Base-by-base conservation (phyloP, 2,888 invertebrate species). In the Ochlodes sylvanus region DNA sequence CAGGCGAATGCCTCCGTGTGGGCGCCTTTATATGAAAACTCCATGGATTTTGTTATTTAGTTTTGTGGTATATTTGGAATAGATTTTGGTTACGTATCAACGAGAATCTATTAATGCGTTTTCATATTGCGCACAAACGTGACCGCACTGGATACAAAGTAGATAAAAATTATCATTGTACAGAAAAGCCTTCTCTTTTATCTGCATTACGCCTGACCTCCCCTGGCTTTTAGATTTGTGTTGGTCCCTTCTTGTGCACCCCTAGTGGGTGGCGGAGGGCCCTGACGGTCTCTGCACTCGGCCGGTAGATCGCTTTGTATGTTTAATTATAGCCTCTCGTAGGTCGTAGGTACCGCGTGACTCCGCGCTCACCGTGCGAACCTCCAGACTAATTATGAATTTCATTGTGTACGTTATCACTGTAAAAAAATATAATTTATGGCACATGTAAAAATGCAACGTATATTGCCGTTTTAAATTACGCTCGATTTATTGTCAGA, bases 221-320 rank as follows among this genome's bases (percentile, higher is more conserved):
- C 52, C 55, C 61, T 61, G 64, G 61, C 64, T 65, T 61, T 62
- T 69, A 66, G 65, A 42, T 66, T 56, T 65, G 58, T 69, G 62
- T 69, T 56, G 52, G 62, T 17, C 61, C 52, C 65, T 56, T 52
- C 52, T 12, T 41, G 6, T 61, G 32, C 47, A 32, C 61, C 50
- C 61, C 50, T 38, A 17, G 50, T 21, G 52, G 21, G 58, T 32
- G 41, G 56, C 15, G 41, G 58, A 44, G 38, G 42, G n/a, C 50
- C 56, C 12, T 10, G 21, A 42, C 58, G 42, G 58, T 44, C 9
- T n/a, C 27, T 12, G 52, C 78, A 76, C 77, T 75, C 73, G 73
- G 72, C 71, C 71, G 71, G 70, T 74, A 74, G 73, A 73, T 67
- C 70, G 76, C 78, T 79, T 77, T 79, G 75, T 77, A 76, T 78